Evolutionary conservation across 2,888 invertebrate species (phyloP), one percentile per base, ranked within the genome.

Genomic region (Sarcophaga carnaria): DNA sequence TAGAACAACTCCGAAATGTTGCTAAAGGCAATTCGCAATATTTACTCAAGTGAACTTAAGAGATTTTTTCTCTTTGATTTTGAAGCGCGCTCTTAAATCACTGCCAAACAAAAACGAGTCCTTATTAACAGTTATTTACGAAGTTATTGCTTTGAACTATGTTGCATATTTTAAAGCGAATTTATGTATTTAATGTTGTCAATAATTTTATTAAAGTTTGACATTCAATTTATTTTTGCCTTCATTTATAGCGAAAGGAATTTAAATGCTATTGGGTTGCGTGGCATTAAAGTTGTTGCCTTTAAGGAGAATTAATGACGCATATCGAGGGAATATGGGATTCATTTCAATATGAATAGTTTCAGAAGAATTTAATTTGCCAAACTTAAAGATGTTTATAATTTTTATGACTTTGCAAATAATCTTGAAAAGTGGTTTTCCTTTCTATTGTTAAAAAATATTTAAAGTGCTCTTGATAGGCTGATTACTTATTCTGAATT

Each of bases 121-220:
- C n/a, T 27, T 25, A n/a, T 2, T 49, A 12, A 14, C 22, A 17
- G 20, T 63, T 69, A 49, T 37, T 12, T 27, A 66, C 69, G 22
- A 69, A 76, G 74, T 80, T 83, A 60, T 37, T 60, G n/a, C 12
- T 60, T 27, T n/a, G 22, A 63, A 22, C 63, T 62, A 69, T 14
- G 54, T 54, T 54, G 54, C 4, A 3, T 4, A 54, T 64, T 83
- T 54, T 2, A 25, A 49, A 45, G 80, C 76, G 84, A 80, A 67
- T 71, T 76, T 66, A 49, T 62, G 64, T 49, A 71, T 66, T 83
- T 72, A 80, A 76, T 71, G 76, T 72, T 66, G 62, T 62, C 66
- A 49, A 85, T 80, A 85, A 85, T 71, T 85, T 85, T 76, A 76
- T 77, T 85, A 76, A 80, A 77, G 66, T 77, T 85, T 76, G 80